Evolutionary conservation across 2,113 vertebrate species (phyloP).

Genomic region (Crotalus viridis): DNA sequence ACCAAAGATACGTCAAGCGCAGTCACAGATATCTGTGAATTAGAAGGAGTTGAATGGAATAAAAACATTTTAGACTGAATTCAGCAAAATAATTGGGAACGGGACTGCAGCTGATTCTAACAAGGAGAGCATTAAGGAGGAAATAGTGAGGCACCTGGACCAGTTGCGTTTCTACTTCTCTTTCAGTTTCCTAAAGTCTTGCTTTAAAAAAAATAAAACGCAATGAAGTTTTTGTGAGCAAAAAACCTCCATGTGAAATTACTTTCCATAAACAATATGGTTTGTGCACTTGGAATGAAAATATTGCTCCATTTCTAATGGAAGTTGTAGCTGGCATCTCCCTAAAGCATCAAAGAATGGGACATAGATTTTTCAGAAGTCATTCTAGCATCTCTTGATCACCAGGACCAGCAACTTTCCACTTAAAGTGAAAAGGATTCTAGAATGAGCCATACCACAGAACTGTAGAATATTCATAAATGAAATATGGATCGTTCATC

Average conservation of each 20-base stretch:
- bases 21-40: neutral
- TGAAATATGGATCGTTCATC: neutral
- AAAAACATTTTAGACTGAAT: neutral
- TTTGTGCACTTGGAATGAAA: neutral
- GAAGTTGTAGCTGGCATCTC: neutral
- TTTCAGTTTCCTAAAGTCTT: neutral
- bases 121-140: neutral
- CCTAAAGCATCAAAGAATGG: neutral
- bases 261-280: neutral
- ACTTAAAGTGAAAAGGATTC: neutral
- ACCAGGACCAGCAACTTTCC: neutral
- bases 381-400: neutral
- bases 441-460: neutral
- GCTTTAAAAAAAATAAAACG: neutral
- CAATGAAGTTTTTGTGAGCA: neutral
- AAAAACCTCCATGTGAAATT: neutral
- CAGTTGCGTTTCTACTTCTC: neutral
- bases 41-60: neutral
- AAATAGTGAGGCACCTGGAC: neutral
- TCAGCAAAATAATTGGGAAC: neutral
- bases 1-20: neutral
- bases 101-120: neutral
- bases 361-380: neutral
- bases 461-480: neutral
- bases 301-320: neutral